Conservation (phyloP, 2,113 vertebrate genomes). For the Varanus salvator region DNA sequence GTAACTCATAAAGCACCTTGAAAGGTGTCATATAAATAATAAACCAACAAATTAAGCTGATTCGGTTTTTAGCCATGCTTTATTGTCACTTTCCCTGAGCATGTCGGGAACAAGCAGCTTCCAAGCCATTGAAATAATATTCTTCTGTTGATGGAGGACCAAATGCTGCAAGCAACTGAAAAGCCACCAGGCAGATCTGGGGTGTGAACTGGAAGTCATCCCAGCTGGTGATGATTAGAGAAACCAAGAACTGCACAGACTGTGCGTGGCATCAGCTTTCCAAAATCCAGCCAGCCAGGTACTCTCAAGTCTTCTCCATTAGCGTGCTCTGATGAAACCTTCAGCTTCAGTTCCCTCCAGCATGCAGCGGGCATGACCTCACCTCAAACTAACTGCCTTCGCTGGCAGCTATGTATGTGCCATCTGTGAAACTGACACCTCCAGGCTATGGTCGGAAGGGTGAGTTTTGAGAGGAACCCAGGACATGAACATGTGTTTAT, state of each 20-base stretch:
- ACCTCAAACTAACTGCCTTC: not conserved
- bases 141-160: not conserved
- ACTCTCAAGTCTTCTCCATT: not conserved
- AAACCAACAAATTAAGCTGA: no score
- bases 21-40: no score
- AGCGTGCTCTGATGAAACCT: not conserved
- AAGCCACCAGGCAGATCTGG: not conserved
- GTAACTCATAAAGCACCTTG: no score
- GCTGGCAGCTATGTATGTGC: not conserved
- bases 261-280: not conserved
- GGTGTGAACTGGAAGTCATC: not conserved
- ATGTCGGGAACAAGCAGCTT: not conserved
- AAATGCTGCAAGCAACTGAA: not conserved
- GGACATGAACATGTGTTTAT: conserved; percentile 19
- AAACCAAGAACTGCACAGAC: not conserved
- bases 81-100: not conserved
- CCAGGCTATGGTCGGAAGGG: not conserved
- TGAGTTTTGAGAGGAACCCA: not conserved
- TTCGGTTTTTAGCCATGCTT: not conserved
- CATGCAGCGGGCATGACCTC: not conserved
- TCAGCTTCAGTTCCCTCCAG: not conserved
- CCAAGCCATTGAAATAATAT: not conserved
- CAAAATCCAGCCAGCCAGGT: not conserved
- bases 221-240: not conserved
- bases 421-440: not conserved